A percentile compares a stretch with the other conserved stretches of the same genome.
Conservation (phyloP, 2,797 vertebrate genomes). For the Poeciliopsis presidionis region DNA sequence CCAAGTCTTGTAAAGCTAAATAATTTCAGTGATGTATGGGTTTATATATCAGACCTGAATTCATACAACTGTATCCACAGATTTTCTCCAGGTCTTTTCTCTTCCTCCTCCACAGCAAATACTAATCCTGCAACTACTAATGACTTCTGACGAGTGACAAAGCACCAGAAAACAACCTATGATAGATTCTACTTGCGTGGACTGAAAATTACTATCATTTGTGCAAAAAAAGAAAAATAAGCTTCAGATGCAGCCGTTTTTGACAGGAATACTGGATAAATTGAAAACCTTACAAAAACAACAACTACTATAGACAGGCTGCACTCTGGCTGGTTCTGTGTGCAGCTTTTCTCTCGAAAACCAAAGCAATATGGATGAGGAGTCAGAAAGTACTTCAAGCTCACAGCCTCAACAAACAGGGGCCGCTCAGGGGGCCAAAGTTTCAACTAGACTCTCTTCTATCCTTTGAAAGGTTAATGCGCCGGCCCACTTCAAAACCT, state of each 20-base stretch:
- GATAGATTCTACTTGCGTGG: constrained; percentile 76
- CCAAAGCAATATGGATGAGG: constrained; percentile 56
- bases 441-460: constrained; percentile 56
- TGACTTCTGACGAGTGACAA: constrained; percentile 84
- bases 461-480: constrained; percentile 80
- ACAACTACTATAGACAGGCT: constrained; percentile 36
- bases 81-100: constrained; percentile 51
- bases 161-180: constrained; percentile 70
- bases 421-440: constrained; percentile 56
- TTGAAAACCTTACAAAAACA: constrained; percentile 79
- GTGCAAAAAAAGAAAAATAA: constrained; percentile 83
- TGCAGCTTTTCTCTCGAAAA: constrained; percentile 65
- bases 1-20: constrained; percentile 56
- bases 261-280: constrained; percentile 79
- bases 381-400: constrained; percentile 50
- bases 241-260: constrained; percentile 76
- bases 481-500: constrained; percentile 74
- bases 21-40: constrained; percentile 61
- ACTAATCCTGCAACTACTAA: constrained; percentile 80
- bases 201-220: constrained; percentile 83
- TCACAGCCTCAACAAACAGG: constrained; percentile 46
- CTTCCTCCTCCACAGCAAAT: constrained; percentile 63
- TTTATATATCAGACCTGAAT: constrained; percentile 60
- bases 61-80: constrained; percentile 49
- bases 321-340: constrained; percentile 42